A percentile compares a stretch with the other conserved stretches of the same genome.
Evolutionary conservation across 2,797 vertebrate species (phyloP).

Genomic region (Notoglanidium macrostoma): DNA sequence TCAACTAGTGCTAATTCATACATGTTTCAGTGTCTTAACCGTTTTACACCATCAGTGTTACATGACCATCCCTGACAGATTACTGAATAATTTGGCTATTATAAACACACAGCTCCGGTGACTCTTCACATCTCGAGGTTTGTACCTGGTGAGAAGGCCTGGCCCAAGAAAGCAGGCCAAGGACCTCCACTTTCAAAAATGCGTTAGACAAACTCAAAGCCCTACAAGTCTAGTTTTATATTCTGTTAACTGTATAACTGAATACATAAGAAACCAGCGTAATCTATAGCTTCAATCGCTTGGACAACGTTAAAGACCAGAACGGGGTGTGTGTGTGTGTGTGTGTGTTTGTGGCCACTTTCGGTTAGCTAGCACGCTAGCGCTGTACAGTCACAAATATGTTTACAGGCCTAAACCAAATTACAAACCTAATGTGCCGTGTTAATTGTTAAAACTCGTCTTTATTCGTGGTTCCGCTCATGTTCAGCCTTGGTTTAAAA

Average conservation of each 20-base stretch:
- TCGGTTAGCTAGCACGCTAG: not conserved
- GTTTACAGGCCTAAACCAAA: not conserved
- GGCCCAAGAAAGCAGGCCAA: slow-evolving; percentile 4
- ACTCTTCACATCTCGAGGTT: not conserved
- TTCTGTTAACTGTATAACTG: not conserved
- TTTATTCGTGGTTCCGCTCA: too few species aligned
- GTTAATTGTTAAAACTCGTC: not conserved
- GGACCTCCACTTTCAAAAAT: not conserved
- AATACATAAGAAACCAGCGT: not conserved
- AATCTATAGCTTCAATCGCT: not conserved
- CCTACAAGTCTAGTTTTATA: not conserved
- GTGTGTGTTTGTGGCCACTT: slow-evolving; percentile 4
- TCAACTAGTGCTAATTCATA: not conserved
- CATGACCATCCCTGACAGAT: not conserved
- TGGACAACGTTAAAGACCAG: not conserved
- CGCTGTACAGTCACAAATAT: not conserved
- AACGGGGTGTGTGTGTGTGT: slow-evolving; percentile 14
- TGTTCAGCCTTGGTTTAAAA: too few species aligned
- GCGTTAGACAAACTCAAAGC: not conserved
- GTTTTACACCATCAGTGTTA: not conserved
- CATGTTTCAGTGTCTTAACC: not conserved
- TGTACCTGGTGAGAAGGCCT: not conserved
- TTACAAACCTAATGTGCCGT: not conserved
- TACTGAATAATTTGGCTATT: too few species aligned
- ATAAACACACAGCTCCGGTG: too few species aligned